phyloP scores from a whole-genome alignment of 2,797 vertebrate species.

The Poliocrania exsul region DNA sequence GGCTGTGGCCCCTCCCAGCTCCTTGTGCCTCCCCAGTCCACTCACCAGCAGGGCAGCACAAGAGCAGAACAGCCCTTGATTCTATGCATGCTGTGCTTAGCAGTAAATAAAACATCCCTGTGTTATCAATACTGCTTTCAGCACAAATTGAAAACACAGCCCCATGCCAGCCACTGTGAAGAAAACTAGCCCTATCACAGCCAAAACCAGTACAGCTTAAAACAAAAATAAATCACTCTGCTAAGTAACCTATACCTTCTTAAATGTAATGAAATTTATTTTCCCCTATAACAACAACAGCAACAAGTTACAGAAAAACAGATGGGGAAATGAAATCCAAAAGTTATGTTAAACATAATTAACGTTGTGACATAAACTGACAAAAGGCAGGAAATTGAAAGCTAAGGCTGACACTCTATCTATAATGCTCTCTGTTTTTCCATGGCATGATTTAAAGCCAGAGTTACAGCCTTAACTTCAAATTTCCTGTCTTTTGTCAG shows the following conservation, averaged over 20 bases:
- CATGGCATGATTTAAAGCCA: constrained; percentile 17
- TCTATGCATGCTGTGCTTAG: not conserved
- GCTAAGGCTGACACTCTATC: not conserved
- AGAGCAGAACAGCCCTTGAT: not conserved
- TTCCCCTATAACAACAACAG: not conserved
- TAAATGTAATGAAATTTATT: not conserved
- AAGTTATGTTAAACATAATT: constrained; percentile 36
- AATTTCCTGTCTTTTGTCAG: constrained; percentile 45
- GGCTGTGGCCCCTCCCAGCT: fast-evolving
- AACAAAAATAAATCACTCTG: not conserved
- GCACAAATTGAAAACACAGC: not conserved
- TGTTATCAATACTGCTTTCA: not conserved
- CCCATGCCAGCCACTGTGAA: not conserved
- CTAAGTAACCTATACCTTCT: not conserved
- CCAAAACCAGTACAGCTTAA: not conserved
- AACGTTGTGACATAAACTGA: not conserved
- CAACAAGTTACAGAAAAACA: not conserved
- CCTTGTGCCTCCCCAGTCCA: fast-evolving
- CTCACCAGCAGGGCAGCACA: fast-evolving
- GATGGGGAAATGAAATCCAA: constrained; percentile 24
- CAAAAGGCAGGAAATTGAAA: constrained; percentile 64
- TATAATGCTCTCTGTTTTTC: constrained; percentile 7
- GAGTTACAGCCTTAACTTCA: constrained; percentile 28
- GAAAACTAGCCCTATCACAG: not conserved
- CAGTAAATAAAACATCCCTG: not conserved